phyloP scores from a whole-genome alignment of 2,797 vertebrate species.

The Pseudochirops corinnae region DNA sequence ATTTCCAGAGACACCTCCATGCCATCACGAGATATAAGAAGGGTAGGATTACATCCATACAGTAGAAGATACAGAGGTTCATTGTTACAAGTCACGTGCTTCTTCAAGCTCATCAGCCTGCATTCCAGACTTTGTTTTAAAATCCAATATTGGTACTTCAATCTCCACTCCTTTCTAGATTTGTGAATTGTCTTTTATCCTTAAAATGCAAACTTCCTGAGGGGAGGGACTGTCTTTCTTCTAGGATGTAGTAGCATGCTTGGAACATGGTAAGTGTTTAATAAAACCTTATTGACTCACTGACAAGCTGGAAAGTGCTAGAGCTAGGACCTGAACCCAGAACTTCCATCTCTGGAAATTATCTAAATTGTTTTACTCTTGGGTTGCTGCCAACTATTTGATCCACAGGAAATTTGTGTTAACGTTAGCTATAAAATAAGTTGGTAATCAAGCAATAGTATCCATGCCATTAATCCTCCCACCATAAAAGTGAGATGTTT shows the following conservation, averaged over 20 bases:
- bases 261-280: neutral
- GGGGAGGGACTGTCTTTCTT: neutral
- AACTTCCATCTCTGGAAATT: neutral
- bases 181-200: neutral
- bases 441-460: conserved; percentile 43
- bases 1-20: neutral
- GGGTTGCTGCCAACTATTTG: neutral
- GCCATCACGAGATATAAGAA: neutral
- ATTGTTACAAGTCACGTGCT: neutral
- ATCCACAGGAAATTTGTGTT: neutral
- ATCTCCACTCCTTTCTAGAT: neutral
- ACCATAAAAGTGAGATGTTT: conserved; percentile 17
- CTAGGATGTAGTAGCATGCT: neutral
- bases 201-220: neutral
- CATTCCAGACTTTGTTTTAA: neutral
- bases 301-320: neutral
- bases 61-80: neutral
- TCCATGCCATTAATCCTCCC: conserved; percentile 1
- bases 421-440: conserved; percentile 34
- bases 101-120: neutral
- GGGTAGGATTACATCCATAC: neutral
- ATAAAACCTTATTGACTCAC: neutral
- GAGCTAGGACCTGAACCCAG: neutral
- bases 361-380: neutral
- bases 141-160: neutral